Base-by-base conservation (phyloP, 2,113 vertebrate genomes). In the Dipodomys ordii region DNA sequence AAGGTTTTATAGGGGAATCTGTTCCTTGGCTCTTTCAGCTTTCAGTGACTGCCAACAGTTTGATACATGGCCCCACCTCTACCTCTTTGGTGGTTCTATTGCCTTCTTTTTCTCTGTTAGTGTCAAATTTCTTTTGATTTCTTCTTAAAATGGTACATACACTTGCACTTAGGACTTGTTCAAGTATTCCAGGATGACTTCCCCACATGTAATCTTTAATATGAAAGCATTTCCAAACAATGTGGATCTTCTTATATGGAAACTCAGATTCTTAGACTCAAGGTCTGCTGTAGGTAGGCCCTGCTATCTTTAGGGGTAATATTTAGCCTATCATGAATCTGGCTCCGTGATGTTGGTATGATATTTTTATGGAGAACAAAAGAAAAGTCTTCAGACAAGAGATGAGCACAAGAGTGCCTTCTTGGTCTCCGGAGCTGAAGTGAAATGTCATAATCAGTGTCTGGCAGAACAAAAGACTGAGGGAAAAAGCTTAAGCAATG, bases 401-500 rank as follows among this genome's bases (percentile, higher is more conserved):
- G 62, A 27, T 19, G 72, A 67, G 44, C 57, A 53, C 76, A 88
- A 49, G 74, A 91, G 72, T 77, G 18, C 7, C 44, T 87, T 68
- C n/a, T 71, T 91, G n/a, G 18, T 81, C 32, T 92, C n/a, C 86
- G 93, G 87, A 87, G 78, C 72, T 73, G 44, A 91, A 72, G 49
- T 82, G 69, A 88, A 81, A 88, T 87, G 67, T 92, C 67, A 93
- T 81, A 73, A 88, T 84, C 80, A 73, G 83, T 60, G 62, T 86
- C 53, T 93, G 73, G 68, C 2, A 78, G 57, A 96, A 94, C 57
- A 88, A 92, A 89, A 69, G 77, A 49, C 60, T 0, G 3, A 90
- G 77, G 84, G 77, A 28, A 39, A 89, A 68, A 44, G 28, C 76
- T 96, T 92, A 81, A 95, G 92, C 83, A 94, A 94, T n/a, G 28